Percentiles rank a stretch among this genome's conserved stretches.
These are phyloP conservation scores for Chromoteleia sp. DNA, from an alignment of 2,888 invertebrate species.

Conservation along the genomic window DNA sequence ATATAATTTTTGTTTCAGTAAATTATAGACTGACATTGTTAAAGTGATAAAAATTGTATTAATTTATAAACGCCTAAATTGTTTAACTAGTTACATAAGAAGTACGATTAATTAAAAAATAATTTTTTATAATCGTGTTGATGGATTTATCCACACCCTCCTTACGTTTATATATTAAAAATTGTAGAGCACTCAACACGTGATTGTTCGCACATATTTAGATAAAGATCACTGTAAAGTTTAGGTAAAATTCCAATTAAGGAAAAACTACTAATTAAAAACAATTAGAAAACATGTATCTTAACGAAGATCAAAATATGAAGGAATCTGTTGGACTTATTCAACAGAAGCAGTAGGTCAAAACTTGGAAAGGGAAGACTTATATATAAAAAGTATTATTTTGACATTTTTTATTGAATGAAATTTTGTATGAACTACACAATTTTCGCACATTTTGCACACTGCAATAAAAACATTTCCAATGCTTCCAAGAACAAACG, in stretches of 20 bases:
- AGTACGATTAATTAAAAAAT: too few relatives aligned
- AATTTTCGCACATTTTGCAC: conserved; percentile 68
- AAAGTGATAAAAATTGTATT: too few relatives aligned
- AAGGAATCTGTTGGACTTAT: conserved; percentile 33
- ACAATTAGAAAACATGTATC: conserved; percentile 55
- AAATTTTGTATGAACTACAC: conserved; percentile 65
- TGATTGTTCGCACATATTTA: conserved; percentile 84
- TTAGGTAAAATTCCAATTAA: conserved; percentile 71
- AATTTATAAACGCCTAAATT: too few relatives aligned
- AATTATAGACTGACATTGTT: too few relatives aligned
- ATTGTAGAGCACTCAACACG: conserved; percentile 82
- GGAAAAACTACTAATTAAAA: conserved; percentile 51
- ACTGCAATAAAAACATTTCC: conserved; percentile 66
- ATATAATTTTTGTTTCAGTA: too few relatives aligned
- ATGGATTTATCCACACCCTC: conserved; percentile 61
- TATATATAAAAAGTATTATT: conserved; percentile 56
- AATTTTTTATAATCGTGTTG: conserved; percentile 24
- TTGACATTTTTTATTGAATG: conserved; percentile 59
- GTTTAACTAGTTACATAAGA: too few relatives aligned
- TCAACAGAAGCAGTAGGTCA: conserved; percentile 58
- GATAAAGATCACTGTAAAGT: conserved; percentile 79
- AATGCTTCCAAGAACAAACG: conserved; percentile 69
- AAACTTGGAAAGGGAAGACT: conserved; percentile 62
- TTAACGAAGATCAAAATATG: conserved; percentile 61
- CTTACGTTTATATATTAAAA: conserved; percentile 70